Conservation (phyloP, 2,888 invertebrate genomes). For the Cancer borealis region DNA sequence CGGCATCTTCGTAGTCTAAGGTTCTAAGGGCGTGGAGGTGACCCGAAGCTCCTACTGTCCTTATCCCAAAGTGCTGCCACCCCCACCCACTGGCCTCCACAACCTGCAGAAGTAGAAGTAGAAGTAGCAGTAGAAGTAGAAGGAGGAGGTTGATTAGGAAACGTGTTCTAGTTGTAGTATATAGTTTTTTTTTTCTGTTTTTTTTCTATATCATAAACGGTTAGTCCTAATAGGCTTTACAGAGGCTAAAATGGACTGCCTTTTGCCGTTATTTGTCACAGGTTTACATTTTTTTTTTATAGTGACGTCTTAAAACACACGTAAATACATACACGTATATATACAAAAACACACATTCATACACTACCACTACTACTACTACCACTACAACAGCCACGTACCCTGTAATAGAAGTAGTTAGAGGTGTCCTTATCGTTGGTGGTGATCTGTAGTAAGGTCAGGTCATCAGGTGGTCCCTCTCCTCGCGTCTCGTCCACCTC, state of each 20-base stretch:
- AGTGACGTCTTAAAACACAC: background rate
- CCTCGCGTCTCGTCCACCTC: constrained; percentile 71
- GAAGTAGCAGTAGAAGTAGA: background rate
- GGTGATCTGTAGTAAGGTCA: constrained; percentile 64
- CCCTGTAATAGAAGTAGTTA: constrained; percentile 74
- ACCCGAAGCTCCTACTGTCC: background rate
- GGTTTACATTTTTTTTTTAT: no score
- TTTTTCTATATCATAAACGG: no score
- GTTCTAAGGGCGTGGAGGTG: background rate
- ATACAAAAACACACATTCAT: background rate
- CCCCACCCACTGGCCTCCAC: constrained; percentile 20
- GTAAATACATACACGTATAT: background rate
- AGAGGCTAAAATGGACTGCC: no score
- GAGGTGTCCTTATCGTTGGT: constrained; percentile 66
- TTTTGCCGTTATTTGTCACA: no score
- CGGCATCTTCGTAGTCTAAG: background rate
- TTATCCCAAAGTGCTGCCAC: background rate
- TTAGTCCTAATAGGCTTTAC: no score
- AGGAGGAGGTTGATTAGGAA: background rate
- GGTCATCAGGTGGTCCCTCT: constrained; percentile 45
- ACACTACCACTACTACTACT: background rate
- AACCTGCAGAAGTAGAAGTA: background rate
- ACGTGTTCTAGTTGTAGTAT: no score
- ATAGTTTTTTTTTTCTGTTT: no score
- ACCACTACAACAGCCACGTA: constrained; percentile 22